Evolutionary conservation across 1,140 invertebrate species (phyloP).

Genomic region (Lasioglossum albipes): DNA sequence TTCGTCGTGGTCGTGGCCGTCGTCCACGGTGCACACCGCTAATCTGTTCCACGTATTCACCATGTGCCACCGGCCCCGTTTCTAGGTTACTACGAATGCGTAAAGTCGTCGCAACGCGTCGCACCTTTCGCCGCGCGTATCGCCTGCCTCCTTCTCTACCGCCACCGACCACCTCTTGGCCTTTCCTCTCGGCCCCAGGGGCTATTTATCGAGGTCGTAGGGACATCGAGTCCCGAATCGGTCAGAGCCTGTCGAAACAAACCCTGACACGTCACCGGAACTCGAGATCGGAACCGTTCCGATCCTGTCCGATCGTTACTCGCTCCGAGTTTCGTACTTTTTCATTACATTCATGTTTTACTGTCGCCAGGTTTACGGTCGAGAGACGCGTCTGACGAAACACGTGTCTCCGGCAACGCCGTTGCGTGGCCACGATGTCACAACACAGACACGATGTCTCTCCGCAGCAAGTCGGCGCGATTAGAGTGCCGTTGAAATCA

Average conservation of each 20-base stretch:
- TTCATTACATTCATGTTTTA: background rate
- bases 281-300: background rate
- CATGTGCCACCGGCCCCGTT: conserved; percentile 63
- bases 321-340: background rate
- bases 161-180: background rate
- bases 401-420: background rate
- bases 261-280: background rate
- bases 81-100: conserved; percentile 77
- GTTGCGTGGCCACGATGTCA: background rate
- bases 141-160: conserved; percentile 9
- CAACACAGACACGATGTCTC: no score
- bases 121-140: conserved; percentile 59
- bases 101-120: conserved; percentile 60
- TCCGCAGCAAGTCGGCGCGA: background rate
- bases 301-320: background rate
- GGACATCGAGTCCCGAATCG: conserved; percentile 12
- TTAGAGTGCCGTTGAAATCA: background rate
- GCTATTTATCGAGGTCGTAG: conserved; percentile 55
- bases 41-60: conserved; percentile 58
- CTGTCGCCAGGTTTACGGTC: background rate
- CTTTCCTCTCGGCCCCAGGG: conserved; percentile 43
- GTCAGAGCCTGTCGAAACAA: background rate
- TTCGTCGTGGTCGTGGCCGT: conserved; percentile 13
- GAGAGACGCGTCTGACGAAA: conserved; percentile 3
- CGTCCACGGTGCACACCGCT: conserved; percentile 38